A percentile compares a stretch with the other conserved stretches of the same genome.
These are phyloP conservation scores for Tragelaphus imberbis DNA, from an alignment of 2,113 vertebrate species.

Conservation along the genomic window DNA sequence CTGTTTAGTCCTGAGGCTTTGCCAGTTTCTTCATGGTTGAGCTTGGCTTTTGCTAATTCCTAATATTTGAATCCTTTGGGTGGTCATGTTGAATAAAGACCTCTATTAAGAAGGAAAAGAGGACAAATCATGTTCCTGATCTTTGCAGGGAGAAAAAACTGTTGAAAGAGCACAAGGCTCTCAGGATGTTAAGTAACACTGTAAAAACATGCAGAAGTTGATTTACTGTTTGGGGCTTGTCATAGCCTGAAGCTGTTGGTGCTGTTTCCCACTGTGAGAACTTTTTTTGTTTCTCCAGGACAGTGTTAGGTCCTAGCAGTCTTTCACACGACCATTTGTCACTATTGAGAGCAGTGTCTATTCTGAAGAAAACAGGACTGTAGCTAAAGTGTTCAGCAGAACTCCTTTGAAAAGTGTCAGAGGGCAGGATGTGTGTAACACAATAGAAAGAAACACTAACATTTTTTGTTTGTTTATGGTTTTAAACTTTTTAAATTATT, in stretches of 20 bases:
- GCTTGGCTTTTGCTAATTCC: background rate
- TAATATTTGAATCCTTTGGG: constrained; percentile 34
- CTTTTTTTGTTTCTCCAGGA: constrained; percentile 28
- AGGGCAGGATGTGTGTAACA: background rate
- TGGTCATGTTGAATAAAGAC: constrained; percentile 39
- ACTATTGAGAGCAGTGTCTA: constrained; percentile 22
- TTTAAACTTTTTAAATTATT: background rate
- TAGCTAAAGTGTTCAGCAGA: constrained; percentile 19
- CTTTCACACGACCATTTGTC: constrained; percentile 16
- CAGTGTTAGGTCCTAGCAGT: background rate
- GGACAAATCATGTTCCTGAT: background rate
- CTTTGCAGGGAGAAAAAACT: background rate
- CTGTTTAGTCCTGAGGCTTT: constrained; percentile 6
- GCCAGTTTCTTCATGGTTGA: background rate
- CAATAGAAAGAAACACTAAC: background rate
- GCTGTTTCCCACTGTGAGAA: background rate
- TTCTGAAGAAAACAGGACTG: constrained; percentile 36
- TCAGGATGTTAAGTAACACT: constrained; percentile 27
- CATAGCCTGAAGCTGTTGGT: constrained; percentile 28
- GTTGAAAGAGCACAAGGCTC: background rate
- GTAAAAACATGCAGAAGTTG: constrained; percentile 17
- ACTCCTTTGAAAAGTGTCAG: background rate
- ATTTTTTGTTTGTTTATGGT: background rate
- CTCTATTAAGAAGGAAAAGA: constrained; percentile 3
- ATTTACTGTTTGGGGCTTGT: constrained; percentile 20